Conservation (phyloP, 1,140 invertebrate species). For the Plutomurus gul region DNA sequence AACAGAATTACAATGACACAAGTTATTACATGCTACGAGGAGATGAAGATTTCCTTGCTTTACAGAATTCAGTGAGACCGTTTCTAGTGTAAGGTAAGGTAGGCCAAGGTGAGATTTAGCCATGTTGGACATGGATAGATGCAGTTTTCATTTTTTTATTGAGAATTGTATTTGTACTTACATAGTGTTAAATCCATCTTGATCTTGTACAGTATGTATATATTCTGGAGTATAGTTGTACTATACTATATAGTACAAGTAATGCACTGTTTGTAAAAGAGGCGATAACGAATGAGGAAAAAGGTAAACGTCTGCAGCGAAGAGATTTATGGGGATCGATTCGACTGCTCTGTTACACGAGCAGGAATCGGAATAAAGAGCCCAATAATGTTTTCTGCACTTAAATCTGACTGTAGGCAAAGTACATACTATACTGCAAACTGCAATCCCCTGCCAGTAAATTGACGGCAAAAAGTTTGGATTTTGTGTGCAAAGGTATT, state of each 20-base stretch:
- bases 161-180: background rate
- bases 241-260: background rate
- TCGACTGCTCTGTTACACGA: background rate
- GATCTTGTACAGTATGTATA: no score
- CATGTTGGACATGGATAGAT: background rate
- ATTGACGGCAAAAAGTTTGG: background rate
- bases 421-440: background rate
- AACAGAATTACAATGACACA: no score
- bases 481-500: background rate
- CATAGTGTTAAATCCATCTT: no score
- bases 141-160: background rate
- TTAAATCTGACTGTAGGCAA: background rate
- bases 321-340: constrained; percentile 6
- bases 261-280: background rate
- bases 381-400: background rate
- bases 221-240: no score
- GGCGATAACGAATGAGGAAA: background rate
- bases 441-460: background rate
- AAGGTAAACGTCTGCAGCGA: background rate
- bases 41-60: background rate
- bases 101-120: constrained; percentile 11
- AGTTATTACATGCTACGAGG: no score
- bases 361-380: background rate
- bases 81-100: constrained; percentile 1
- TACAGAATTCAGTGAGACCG: background rate